These are phyloP conservation scores for Leptestheria dahalacensis DNA, from an alignment of 1,140 invertebrate species.

Conservation along the genomic window DNA sequence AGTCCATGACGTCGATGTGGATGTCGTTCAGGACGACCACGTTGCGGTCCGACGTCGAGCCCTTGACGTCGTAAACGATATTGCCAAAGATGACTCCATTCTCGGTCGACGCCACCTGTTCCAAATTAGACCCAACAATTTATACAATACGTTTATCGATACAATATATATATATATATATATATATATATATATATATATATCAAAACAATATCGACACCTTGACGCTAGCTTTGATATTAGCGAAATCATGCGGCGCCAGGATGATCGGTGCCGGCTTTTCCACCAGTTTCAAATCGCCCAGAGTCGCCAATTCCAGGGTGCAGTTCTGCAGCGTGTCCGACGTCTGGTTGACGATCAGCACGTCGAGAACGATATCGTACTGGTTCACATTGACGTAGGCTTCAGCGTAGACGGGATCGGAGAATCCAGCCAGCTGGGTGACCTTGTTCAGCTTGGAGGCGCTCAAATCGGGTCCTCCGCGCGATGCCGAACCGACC, in stretches of 20 bases:
- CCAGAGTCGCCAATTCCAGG: conserved; percentile 89
- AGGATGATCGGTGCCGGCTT: conserved; percentile 89
- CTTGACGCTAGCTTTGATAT: conserved; percentile 95
- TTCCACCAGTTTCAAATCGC: conserved; percentile 94
- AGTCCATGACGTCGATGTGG: conserved; percentile 99
- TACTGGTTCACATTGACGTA: conserved; percentile 99
- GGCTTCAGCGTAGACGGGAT: conserved; percentile 97
- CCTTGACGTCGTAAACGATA: conserved; percentile 94
- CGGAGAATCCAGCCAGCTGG: conserved; percentile 98
- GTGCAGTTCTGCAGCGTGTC: conserved; percentile 97
- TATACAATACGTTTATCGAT: not conserved
- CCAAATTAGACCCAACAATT: not conserved
- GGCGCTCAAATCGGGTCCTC: conserved; percentile 27
- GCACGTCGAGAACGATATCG: conserved; percentile 90
- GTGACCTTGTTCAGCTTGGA: conserved; percentile 65
- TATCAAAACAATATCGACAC: conserved; percentile 24
- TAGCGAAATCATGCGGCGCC: conserved; percentile 91
- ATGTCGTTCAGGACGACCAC: conserved; percentile 98
- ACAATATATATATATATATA: no score
- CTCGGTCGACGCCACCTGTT: conserved; percentile 73
- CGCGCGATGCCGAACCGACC: conserved; percentile 44
- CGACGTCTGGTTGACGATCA: conserved; percentile 93
- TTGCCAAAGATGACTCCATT: conserved; percentile 99
- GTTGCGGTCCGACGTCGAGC: conserved; percentile 83
- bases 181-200: no score